These are phyloP conservation scores for Ciconia nigra DNA, from an alignment of 2,797 vertebrate genomes.

Conservation along the genomic window DNA sequence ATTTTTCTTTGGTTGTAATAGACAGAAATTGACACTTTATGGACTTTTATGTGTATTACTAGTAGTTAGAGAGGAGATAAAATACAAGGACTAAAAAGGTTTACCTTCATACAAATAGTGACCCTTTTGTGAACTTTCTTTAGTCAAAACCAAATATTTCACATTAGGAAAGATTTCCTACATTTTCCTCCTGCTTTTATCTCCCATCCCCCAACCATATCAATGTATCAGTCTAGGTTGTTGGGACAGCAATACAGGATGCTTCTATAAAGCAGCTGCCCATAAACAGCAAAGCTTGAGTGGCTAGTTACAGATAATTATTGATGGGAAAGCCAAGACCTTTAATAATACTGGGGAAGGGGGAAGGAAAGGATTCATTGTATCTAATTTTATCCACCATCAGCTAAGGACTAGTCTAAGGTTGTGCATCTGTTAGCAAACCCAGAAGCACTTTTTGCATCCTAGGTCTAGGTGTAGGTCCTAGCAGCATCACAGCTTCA, in stretches of 20 bases:
- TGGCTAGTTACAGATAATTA: background rate
- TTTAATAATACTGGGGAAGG: background rate
- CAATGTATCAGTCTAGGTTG: background rate
- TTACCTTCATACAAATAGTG: background rate
- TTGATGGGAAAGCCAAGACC: background rate
- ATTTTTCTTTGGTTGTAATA: background rate
- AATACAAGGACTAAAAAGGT: background rate
- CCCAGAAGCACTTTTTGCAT: background rate
- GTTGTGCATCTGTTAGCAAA: background rate
- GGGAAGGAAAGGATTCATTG: background rate
- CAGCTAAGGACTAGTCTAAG: background rate
- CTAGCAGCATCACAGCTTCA: background rate
- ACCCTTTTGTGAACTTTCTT: background rate
- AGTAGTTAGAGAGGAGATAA: background rate
- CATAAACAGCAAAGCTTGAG: background rate
- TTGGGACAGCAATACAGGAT: background rate
- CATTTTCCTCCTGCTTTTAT: background rate
- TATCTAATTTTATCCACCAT: background rate
- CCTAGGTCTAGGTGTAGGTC: background rate
- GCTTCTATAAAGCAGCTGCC: background rate
- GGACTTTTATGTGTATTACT: background rate
- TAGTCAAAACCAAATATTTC: background rate
- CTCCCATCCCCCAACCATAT: background rate
- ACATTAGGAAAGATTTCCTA: background rate
- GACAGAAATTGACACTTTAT: slow-evolving; percentile 9